Conservation (phyloP, 1,140 invertebrate genomes). For the Drosophila quadrilineata region DNA sequence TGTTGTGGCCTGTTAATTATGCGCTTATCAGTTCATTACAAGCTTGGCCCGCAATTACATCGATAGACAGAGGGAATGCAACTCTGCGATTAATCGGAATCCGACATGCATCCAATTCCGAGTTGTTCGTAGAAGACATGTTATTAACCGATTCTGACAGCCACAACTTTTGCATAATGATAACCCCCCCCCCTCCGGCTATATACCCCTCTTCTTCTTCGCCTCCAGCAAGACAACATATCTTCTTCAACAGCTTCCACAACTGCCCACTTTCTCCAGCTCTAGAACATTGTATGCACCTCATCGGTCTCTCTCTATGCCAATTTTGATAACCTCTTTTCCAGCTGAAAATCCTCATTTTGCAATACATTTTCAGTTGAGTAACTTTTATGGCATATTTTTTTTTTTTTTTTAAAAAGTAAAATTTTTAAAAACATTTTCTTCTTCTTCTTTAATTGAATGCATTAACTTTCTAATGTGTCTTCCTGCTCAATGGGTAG, state of each 20-base stretch:
- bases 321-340: no score
- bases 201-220: no score
- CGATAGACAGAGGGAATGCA: neutral
- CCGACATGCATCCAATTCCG: conserved; percentile 42
- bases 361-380: no score
- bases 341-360: no score
- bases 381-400: no score
- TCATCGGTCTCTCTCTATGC: neutral
- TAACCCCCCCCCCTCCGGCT: conserved; percentile 55
- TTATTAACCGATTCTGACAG: conserved; percentile 46
- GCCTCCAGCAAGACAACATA: neutral
- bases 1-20: conserved; percentile 59
- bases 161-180: conserved; percentile 45
- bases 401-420: no score
- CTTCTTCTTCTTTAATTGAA: neutral
- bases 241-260: neutral
- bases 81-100: conserved; percentile 52
- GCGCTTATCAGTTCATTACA: conserved; percentile 74
- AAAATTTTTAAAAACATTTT: no score
- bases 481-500: conserved; percentile 17
- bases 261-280: conserved; percentile 45
- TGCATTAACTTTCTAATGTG: conserved; percentile 31
- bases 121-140: conserved; percentile 32
- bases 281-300: neutral
- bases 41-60: conserved; percentile 30